Conservation (phyloP, 2,888 invertebrate genomes). For the Lysandra coridon region DNA sequence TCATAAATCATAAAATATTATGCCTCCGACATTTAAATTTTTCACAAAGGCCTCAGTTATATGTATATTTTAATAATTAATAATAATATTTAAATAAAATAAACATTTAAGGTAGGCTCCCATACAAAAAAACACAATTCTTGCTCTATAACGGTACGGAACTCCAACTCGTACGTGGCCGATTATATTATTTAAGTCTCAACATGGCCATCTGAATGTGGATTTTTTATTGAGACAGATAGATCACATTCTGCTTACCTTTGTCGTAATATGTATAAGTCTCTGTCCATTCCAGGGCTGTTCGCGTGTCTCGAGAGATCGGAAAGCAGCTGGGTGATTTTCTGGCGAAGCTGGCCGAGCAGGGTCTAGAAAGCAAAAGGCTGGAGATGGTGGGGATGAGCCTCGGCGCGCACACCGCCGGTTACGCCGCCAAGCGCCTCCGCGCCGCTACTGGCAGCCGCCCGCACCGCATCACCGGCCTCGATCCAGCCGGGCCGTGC, state of each 20-base stretch:
- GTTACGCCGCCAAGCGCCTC: conserved; percentile 63
- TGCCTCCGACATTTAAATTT: too few species aligned
- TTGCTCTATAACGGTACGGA: too few species aligned
- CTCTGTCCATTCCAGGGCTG: conserved; percentile 56
- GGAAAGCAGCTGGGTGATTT: conserved; percentile 65
- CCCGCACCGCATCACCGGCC: conserved; percentile 59
- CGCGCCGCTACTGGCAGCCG: conserved; percentile 59
- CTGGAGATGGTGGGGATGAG: conserved; percentile 66
- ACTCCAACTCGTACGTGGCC: too few species aligned
- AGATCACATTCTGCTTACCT: not conserved
- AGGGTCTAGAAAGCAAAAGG: conserved; percentile 57
- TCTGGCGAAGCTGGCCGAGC: conserved; percentile 53
- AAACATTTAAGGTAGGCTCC: too few species aligned
- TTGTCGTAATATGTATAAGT: not conserved
- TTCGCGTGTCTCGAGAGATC: conserved; percentile 57
- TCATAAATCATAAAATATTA: too few species aligned
- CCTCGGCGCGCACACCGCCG: conserved; percentile 62
- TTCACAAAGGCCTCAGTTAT: too few species aligned
- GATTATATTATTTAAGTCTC: too few species aligned
- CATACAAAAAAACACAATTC: too few species aligned
- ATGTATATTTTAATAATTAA: too few species aligned
- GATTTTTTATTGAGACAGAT: not conserved
- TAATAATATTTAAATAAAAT: too few species aligned
- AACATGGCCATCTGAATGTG: too few species aligned
- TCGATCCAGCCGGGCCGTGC: conserved; percentile 74